Percentiles rank a stretch among this genome's conserved stretches.
These are phyloP conservation scores for Cydia amplana DNA, from an alignment of 1,140 invertebrate species.

Conservation along the genomic window DNA sequence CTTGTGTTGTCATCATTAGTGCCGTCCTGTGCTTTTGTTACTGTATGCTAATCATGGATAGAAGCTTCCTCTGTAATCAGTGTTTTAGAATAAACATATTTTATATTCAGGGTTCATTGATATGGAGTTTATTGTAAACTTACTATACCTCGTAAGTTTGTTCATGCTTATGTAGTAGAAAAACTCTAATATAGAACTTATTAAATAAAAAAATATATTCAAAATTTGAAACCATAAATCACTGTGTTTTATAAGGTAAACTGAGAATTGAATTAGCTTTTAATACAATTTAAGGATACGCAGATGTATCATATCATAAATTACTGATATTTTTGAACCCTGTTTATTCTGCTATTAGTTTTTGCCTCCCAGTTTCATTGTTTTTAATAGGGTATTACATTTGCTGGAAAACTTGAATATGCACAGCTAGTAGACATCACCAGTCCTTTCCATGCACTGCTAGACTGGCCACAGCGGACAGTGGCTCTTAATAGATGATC, in stretches of 20 bases:
- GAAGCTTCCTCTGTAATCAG: conserved; percentile 50
- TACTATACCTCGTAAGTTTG: too few species aligned
- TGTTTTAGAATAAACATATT: conserved; percentile 35
- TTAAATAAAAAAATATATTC: background rate
- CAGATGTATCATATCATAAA: background rate
- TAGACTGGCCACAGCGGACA: background rate
- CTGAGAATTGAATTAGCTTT: background rate
- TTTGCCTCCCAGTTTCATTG: conserved; percentile 12
- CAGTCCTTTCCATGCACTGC: conserved; percentile 5
- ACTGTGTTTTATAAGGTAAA: background rate
- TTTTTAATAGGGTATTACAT: conserved; percentile 8
- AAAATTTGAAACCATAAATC: background rate
- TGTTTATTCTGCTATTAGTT: conserved; percentile 12
- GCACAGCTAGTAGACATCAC: conserved; percentile 15
- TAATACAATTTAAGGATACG: background rate
- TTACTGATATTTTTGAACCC: conserved; percentile 25
- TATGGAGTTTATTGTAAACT: background rate
- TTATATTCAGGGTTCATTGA: conserved; percentile 29
- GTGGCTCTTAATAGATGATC: conserved; percentile 10
- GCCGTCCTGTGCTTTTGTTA: conserved; percentile 70
- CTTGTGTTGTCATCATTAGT: conserved; percentile 76
- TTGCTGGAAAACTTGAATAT: background rate
- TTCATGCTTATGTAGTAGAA: too few species aligned
- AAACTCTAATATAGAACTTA: too few species aligned
- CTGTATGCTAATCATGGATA: conserved; percentile 52